Conservation (phyloP, 2,797 vertebrate species). For the Danionella dracula region DNA sequence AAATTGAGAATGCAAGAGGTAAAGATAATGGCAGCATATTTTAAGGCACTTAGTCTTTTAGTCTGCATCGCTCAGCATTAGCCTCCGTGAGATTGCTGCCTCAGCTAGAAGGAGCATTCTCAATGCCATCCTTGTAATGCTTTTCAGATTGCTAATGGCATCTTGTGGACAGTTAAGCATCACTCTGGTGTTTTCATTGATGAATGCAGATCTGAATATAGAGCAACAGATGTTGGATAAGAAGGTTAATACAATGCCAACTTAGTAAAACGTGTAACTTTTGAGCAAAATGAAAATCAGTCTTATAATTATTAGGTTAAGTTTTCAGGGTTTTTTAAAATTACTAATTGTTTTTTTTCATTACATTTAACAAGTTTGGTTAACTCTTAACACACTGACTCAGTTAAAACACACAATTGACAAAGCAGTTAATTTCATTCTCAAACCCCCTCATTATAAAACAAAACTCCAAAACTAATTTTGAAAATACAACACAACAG, state of each 20-base stretch:
- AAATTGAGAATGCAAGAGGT: background rate
- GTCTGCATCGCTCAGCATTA: constrained; percentile 35
- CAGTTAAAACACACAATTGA: no score
- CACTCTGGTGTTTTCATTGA: background rate
- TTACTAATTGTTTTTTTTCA: no score
- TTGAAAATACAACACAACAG: no score
- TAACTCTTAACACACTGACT: no score
- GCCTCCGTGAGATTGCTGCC: constrained; percentile 31
- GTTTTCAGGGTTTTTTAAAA: no score
- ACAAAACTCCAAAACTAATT: no score
- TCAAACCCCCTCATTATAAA: no score
- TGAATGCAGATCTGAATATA: background rate
- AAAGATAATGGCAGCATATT: constrained; percentile 15
- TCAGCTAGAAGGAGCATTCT: constrained; percentile 36
- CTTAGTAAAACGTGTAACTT: no score
- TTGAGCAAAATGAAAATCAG: no score
- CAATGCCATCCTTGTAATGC: constrained; percentile 22
- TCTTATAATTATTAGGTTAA: no score
- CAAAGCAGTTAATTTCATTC: no score
- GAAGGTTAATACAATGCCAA: background rate
- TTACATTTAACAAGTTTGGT: no score
- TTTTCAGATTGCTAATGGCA: constrained; percentile 21
- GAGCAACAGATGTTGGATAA: background rate
- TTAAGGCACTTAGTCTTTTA: constrained; percentile 3
- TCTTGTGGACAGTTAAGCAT: constrained; percentile 21